A percentile compares a stretch with the other conserved stretches of the same genome.
Conservation (phyloP, 1,140 invertebrate genomes). For the Eumaeus atala region DNA sequence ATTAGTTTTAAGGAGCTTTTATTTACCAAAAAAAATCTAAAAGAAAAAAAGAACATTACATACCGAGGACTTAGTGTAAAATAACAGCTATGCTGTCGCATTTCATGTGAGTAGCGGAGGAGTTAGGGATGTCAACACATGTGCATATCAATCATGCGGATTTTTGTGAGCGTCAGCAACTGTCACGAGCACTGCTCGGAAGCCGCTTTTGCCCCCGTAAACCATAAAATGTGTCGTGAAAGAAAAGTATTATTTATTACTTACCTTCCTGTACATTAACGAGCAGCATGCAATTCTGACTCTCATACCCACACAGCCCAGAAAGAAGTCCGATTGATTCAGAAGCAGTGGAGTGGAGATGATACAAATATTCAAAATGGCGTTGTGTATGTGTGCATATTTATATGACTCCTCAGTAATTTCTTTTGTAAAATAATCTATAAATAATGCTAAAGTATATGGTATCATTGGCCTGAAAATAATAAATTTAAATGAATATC, state of each 20-base stretch:
- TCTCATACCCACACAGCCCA: slow-evolving; percentile 76
- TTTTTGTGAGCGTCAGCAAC: too few species aligned
- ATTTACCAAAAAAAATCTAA: too few species aligned
- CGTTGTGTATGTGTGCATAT: slow-evolving; percentile 75
- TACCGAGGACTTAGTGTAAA: too few species aligned
- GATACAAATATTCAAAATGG: slow-evolving; percentile 75
- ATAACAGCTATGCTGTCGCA: too few species aligned
- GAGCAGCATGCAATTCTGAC: slow-evolving; percentile 74
- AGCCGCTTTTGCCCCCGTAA: too few species aligned
- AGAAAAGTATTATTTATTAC: slow-evolving; percentile 24
- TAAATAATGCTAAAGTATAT: slow-evolving; percentile 77
- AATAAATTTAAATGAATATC: slow-evolving; percentile 10
- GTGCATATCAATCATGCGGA: too few species aligned
- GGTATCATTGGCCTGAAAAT: slow-evolving; percentile 76
- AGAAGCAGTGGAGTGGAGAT: slow-evolving; percentile 75
- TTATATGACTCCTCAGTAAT: slow-evolving; percentile 57
- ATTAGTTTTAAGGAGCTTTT: too few species aligned
- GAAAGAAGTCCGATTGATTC: slow-evolving; percentile 76
- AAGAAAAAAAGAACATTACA: too few species aligned
- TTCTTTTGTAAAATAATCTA: slow-evolving; percentile 77
- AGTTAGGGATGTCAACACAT: too few species aligned
- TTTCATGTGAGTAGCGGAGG: too few species aligned
- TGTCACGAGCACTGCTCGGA: too few species aligned
- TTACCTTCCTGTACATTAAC: slow-evolving; percentile 72
- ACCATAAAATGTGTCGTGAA: too few species aligned